A percentile compares a stretch with the other conserved stretches of the same genome.
These are phyloP conservation scores for Echeneis naucrates DNA, from an alignment of 2,797 vertebrate species.

Conservation along the genomic window DNA sequence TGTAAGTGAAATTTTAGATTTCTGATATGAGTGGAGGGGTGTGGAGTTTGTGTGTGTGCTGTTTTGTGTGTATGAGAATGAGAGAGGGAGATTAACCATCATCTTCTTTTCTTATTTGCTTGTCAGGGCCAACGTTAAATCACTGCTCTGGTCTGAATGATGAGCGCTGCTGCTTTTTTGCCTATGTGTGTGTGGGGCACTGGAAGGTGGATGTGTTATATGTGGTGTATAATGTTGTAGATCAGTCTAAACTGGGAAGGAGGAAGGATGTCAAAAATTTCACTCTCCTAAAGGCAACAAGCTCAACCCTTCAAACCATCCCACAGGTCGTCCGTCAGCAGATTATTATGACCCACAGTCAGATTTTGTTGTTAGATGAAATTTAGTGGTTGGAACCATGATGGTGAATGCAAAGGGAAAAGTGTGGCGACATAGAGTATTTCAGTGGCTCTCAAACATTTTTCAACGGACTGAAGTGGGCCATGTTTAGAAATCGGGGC, in stretches of 20 bases:
- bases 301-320: neutral
- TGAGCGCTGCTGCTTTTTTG: slow-evolving; percentile 50
- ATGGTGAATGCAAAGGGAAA: too few species aligned
- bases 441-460: too few species aligned
- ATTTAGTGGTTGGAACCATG: too few species aligned
- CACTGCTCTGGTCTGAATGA: slow-evolving; percentile 60
- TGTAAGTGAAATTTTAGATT: slow-evolving; percentile 81
- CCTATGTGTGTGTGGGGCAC: too few species aligned
- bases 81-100: slow-evolving; percentile 55
- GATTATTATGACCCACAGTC: too few species aligned
- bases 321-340: too few species aligned
- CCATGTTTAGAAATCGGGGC: too few species aligned
- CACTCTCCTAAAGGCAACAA: neutral
- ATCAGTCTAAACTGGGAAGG: neutral
- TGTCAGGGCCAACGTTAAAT: slow-evolving; percentile 59
- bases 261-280: neutral
- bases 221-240: neutral
- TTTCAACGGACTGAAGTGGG: too few species aligned
- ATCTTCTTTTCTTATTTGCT: slow-evolving; percentile 54
- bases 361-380: too few species aligned
- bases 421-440: too few species aligned
- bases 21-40: slow-evolving; percentile 75
- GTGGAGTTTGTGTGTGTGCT: slow-evolving; percentile 48
- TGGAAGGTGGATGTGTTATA: neutral
- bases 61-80: slow-evolving; percentile 28